Base-by-base conservation (phyloP, 2,797 vertebrate species). In the Scomberomorus guttatus region DNA sequence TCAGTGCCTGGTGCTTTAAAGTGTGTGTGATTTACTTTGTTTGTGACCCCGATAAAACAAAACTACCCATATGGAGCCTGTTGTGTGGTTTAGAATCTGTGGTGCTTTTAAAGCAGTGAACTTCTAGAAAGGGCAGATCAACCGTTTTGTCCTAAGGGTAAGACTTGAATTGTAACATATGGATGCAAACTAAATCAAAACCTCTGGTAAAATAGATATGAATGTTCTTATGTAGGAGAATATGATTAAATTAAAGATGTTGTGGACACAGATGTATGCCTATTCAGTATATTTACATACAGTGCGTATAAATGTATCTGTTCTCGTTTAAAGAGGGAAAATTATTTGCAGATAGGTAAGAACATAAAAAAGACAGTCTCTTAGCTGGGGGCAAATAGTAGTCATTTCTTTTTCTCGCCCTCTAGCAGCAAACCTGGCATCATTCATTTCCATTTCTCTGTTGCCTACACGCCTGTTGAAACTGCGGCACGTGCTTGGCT, bases 381-480 rank as follows among this genome's bases (percentile, higher is more conserved):
- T 90, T 72, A 0, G 2, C 89, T 91, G 20, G 81, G 73, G 63
- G 95, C 93, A 76, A 95, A 65, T 95, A 76, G 96, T 42, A 95
- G 92, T 93, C 94, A 96, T 90, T 97, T 96, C 90, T 95, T 95
- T 50, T 87, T 95, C 92, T 18, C 90, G 94, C 89, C 97, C 96
- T 92, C 94, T 91, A 86, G 97, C 95, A 68, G 57, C 90, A 90
- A 97, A 94, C 81, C 94, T 95, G 82, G 95, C 95, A 42, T 95
- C 93, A 88, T 97, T 96, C 94, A 92, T 98, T 97, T 83, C 95
- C 96, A 90, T 97, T 95, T 91, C 93, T 94, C 55, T 96, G 94
- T 79, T 97, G 95, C 87, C 96, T 95, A 89, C 95, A 93, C 61
- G 91, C 94, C 32, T 96, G 92, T 90, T 96, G 95, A 94, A 97